Conservation (phyloP, 2,113 vertebrate species). For the Numida meleagris region DNA sequence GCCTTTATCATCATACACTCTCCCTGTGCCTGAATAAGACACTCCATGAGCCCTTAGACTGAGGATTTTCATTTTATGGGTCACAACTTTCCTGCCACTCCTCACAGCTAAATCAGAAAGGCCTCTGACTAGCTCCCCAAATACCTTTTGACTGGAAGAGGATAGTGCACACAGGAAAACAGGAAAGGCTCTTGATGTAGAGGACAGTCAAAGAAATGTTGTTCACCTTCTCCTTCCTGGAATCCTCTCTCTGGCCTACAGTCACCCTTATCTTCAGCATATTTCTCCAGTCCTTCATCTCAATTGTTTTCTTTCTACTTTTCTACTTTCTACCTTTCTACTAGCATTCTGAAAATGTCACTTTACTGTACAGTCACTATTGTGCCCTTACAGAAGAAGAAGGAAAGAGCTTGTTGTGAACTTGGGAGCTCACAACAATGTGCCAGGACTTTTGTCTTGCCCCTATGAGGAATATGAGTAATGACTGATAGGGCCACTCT, state of each 20-base stretch:
- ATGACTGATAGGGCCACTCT: neutral
- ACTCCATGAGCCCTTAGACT: neutral
- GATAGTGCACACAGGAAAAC: neutral
- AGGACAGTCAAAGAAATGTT: neutral
- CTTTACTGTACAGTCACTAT: neutral
- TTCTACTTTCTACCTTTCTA: neutral
- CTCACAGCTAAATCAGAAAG: neutral
- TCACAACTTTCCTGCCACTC: neutral
- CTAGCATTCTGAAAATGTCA: neutral
- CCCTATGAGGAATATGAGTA: accelerated
- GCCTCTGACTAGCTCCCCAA: neutral
- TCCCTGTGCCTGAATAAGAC: neutral
- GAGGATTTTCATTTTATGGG: neutral
- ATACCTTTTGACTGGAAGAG: neutral
- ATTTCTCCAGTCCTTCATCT: neutral
- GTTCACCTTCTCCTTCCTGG: neutral
- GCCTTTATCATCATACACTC: neutral
- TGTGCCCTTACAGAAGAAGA: neutral
- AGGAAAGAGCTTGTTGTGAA: neutral
- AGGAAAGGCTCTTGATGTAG: neutral
- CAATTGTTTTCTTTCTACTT: no score
- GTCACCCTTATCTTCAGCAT: neutral
- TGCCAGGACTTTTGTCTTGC: neutral
- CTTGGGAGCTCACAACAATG: neutral
- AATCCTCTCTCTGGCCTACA: neutral